Percentiles rank a stretch among this genome's conserved stretches.
Conservation (phyloP, 2,888 invertebrate species). For the Andrena minutula region DNA sequence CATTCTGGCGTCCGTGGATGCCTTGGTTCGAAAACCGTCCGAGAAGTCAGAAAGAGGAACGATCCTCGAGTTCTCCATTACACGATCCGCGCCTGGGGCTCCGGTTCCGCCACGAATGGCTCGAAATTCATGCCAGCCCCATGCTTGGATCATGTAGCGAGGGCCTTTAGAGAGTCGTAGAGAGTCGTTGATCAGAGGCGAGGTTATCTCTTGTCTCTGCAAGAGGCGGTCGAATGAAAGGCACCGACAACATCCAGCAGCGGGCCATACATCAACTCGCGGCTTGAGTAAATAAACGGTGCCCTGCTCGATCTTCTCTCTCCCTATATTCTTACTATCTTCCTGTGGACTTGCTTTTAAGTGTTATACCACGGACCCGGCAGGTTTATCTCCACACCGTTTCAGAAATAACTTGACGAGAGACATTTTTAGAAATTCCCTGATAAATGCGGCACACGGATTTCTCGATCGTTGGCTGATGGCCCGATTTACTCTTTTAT, state of each 20-base stretch:
- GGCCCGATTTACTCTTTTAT: constrained; percentile 3
- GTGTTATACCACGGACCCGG: constrained; percentile 55
- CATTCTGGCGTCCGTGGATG: constrained; percentile 18
- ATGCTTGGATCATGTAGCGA: constrained; percentile 70
- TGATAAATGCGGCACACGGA: constrained; percentile 22
- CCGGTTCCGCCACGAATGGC: constrained; percentile 58
- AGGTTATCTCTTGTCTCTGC: constrained; percentile 80
- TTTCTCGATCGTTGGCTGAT: not conserved
- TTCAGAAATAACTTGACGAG: constrained; percentile 45
- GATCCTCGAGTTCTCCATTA: constrained; percentile 56
- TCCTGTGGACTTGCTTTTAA: constrained; percentile 31
- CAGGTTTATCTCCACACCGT: constrained; percentile 48
- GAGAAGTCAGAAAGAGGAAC: constrained; percentile 44
- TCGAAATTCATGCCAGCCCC: constrained; percentile 67
- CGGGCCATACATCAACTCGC: constrained; percentile 80
- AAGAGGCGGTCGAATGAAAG: constrained; percentile 77
- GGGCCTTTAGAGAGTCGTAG: constrained; percentile 73
- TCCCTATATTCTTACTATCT: constrained; percentile 49
- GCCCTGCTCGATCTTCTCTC: constrained; percentile 67
- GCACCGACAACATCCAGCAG: constrained; percentile 81
- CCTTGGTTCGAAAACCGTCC: constrained; percentile 16
- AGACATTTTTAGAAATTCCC: constrained; percentile 11
- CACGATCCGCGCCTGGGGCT: constrained; percentile 62
- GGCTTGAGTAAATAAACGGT: constrained; percentile 82
- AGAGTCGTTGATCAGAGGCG: constrained; percentile 77